Conservation (phyloP, 2,797 vertebrate species). For the Brotula barbata region DNA sequence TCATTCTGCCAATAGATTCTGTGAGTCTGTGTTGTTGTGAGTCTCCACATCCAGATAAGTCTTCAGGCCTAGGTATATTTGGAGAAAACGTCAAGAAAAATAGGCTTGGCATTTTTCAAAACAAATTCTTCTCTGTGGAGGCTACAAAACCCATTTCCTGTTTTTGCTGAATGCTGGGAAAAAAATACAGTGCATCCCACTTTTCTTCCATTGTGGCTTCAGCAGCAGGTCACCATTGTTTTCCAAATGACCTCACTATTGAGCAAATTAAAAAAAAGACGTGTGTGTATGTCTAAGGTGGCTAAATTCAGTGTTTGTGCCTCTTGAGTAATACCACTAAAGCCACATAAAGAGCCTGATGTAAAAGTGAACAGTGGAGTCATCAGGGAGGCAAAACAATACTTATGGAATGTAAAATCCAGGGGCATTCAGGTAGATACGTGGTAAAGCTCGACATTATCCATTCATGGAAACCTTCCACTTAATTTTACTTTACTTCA, state of each 20-base stretch:
- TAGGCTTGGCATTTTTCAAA: slow-evolving; percentile 12
- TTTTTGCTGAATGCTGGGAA: slow-evolving; percentile 43
- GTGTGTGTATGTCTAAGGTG: slow-evolving; percentile 13
- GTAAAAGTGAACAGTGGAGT: neutral
- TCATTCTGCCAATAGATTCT: neutral
- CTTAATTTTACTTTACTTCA: neutral
- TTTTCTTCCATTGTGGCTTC: slow-evolving; percentile 32
- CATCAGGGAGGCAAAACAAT: slow-evolving; percentile 9
- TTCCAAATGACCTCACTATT: slow-evolving; percentile 21
- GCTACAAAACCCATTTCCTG: slow-evolving; percentile 50
- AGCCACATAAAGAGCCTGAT: slow-evolving; percentile 3
- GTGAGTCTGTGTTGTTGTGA: neutral
- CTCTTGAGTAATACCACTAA: slow-evolving; percentile 10
- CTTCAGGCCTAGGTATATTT: slow-evolving; percentile 12
- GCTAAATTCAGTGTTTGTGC: slow-evolving; percentile 19
- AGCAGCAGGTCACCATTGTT: slow-evolving; percentile 30
- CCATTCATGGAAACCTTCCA: neutral
- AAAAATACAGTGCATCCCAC: slow-evolving; percentile 8
- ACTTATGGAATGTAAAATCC: slow-evolving; percentile 1
- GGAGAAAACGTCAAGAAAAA: slow-evolving; percentile 15
- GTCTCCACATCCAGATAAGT: too few relatives aligned
- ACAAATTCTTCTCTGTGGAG: slow-evolving; percentile 14
- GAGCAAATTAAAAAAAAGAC: neutral
- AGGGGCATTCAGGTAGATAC: neutral
- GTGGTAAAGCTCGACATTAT: neutral